A percentile compares a stretch with the other conserved stretches of the same genome.
Evolutionary conservation across 2,888 invertebrate species (phyloP).

Genomic region (Prostheceraeus crozeri): DNA sequence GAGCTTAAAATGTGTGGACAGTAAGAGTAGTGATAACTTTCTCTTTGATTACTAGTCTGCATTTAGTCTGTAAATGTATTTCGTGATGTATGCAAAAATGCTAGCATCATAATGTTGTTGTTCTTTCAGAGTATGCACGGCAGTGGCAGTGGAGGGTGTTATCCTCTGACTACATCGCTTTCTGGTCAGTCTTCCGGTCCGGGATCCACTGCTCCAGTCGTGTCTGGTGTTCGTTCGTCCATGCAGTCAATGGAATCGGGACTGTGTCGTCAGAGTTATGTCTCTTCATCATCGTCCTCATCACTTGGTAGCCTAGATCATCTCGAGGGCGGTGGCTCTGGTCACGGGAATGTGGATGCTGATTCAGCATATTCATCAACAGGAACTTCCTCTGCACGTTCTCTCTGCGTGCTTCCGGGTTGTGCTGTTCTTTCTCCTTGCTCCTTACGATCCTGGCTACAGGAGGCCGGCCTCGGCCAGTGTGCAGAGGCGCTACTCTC

Average conservation of each 20-base stretch:
- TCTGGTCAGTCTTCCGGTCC: slow-evolving; percentile 58
- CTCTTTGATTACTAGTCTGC: too few relatives aligned
- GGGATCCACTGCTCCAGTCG: slow-evolving; percentile 50
- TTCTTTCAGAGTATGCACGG: too few relatives aligned
- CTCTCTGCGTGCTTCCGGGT: slow-evolving; percentile 70
- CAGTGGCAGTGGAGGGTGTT: too few relatives aligned
- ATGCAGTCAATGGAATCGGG: slow-evolving; percentile 34
- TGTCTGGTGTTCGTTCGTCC: slow-evolving; percentile 8
- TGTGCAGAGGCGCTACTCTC: slow-evolving; percentile 80
- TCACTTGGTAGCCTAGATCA: slow-evolving; percentile 59
- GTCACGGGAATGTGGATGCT: too few relatives aligned
- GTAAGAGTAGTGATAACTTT: too few relatives aligned
- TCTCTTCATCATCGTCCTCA: slow-evolving; percentile 55
- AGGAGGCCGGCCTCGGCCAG: slow-evolving; percentile 65
- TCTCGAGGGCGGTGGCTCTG: too few relatives aligned
- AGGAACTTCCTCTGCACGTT: slow-evolving; percentile 17
- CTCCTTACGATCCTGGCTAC: slow-evolving; percentile 80
- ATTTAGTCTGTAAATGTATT: too few relatives aligned
- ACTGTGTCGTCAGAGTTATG: slow-evolving; percentile 55
- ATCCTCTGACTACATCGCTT: too few relatives aligned
- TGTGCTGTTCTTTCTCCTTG: slow-evolving; percentile 82
- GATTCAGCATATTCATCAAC: too few relatives aligned
- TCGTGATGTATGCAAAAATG: too few relatives aligned
- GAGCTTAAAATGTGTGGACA: too few relatives aligned
- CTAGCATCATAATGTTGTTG: too few relatives aligned